A percentile compares a stretch with the other conserved stretches of the same genome.
phyloP scores from a whole-genome alignment of 2,797 vertebrate genomes.

The Allobates femoralis region DNA sequence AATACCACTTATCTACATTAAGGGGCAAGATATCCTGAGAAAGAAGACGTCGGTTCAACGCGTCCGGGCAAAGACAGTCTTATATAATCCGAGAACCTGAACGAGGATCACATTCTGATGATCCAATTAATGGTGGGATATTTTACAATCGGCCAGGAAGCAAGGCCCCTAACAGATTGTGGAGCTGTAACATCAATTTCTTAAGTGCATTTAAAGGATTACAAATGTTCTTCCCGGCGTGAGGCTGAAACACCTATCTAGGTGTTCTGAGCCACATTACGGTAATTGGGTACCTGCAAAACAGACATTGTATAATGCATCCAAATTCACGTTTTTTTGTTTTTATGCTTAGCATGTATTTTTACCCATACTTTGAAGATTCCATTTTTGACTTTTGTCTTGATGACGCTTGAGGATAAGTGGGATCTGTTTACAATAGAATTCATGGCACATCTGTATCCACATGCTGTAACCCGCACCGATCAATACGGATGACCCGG shows the following conservation, averaged over 20 bases:
- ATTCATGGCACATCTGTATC: too few species aligned
- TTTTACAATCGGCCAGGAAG: conserved; percentile 88
- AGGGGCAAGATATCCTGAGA: conserved; percentile 85
- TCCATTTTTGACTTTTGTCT: too few species aligned
- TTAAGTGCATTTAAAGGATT: conserved; percentile 99
- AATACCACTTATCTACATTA: conserved; percentile 98
- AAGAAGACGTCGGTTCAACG: conserved; percentile 82
- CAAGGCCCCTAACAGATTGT: conserved; percentile 89
- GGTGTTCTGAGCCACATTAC: conserved; percentile 86
- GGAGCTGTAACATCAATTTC: conserved; percentile 97
- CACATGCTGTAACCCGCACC: too few species aligned
- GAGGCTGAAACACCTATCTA: conserved; percentile 83
- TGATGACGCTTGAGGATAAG: too few species aligned
- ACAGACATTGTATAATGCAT: conserved; percentile 76
- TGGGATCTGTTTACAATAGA: too few species aligned
- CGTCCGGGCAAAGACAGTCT: conserved; percentile 89
- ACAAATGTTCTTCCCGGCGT: conserved; percentile 89
- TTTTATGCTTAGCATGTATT: neutral
- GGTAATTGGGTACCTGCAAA: conserved; percentile 87
- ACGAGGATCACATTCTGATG: conserved; percentile 97
- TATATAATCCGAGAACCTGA: conserved; percentile 91
- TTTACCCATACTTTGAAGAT: neutral
- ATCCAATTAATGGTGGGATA: conserved; percentile 96
- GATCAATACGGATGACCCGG: too few species aligned
- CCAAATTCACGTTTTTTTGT: conserved; percentile 64